Percentiles rank a stretch among this genome's conserved stretches.
These are phyloP conservation scores for Drosophila bunnanda DNA, from an alignment of 2,888 invertebrate species.

Conservation along the genomic window DNA sequence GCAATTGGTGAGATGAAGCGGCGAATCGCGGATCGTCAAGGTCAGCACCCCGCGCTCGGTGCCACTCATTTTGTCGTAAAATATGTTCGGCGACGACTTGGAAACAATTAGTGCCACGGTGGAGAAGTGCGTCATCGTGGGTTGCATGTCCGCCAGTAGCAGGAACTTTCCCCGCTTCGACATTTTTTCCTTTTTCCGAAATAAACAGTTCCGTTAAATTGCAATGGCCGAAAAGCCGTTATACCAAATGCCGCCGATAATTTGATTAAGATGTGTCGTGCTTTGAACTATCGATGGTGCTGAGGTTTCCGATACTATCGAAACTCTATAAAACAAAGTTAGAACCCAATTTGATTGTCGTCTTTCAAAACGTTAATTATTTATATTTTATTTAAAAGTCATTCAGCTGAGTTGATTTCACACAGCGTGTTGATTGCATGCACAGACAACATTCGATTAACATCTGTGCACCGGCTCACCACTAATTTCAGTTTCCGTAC, in stretches of 20 bases:
- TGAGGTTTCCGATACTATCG: not conserved
- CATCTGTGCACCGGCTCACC: not conserved
- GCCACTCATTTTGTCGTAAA: conserved; percentile 78
- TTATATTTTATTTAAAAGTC: too few species aligned
- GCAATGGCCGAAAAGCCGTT: conserved; percentile 18
- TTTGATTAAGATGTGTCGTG: not conserved
- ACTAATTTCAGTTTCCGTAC: not conserved
- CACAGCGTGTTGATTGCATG: not conserved
- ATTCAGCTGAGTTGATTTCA: not conserved
- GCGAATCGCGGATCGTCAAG: conserved; percentile 91
- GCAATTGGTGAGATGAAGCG: conserved; percentile 89
- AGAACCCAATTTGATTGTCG: not conserved
- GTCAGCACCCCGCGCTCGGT: conserved; percentile 89
- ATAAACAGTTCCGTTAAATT: not conserved
- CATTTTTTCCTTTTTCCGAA: conserved; percentile 39
- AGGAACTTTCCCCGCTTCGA: conserved; percentile 11
- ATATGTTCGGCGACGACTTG: conserved; percentile 87
- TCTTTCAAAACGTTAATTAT: not conserved
- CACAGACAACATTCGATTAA: not conserved
- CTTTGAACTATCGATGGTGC: not conserved
- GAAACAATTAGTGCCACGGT: conserved; percentile 87
- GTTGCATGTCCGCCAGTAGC: conserved; percentile 54
- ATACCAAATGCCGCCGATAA: conserved; percentile 10
- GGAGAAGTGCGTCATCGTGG: conserved; percentile 77
- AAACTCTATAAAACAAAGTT: too few species aligned